A percentile compares a stretch with the other conserved stretches of the same genome.
Evolutionary conservation across 2,888 invertebrate genomes (phyloP).

Genomic region (Spicauda simplicius): DNA sequence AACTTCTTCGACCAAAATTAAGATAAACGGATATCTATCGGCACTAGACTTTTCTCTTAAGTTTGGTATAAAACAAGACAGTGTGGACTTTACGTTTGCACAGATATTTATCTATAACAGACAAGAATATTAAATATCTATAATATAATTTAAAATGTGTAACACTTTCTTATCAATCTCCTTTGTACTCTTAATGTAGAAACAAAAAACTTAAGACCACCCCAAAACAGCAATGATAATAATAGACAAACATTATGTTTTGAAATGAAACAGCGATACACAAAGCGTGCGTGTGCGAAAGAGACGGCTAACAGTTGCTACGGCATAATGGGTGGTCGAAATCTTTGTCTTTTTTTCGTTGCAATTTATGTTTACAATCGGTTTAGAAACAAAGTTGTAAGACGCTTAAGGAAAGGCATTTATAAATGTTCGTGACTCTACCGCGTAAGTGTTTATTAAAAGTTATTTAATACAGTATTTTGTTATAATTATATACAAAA

Average conservation of each 20-base stretch:
- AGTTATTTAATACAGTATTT: neutral
- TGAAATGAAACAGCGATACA: slow-evolving; percentile 50
- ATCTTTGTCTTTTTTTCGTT: slow-evolving; percentile 56
- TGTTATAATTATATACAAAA: no score
- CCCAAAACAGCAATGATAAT: slow-evolving; percentile 72
- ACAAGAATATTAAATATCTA: neutral
- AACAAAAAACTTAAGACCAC: slow-evolving; percentile 62
- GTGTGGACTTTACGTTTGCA: no score
- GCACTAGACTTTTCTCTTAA: no score
- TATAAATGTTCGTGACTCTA: slow-evolving; percentile 5
- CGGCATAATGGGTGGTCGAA: slow-evolving; percentile 75
- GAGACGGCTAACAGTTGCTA: slow-evolving; percentile 51
- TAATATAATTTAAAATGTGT: neutral
- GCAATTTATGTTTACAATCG: slow-evolving; percentile 69
- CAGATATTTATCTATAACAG: no score
- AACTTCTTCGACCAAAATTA: no score
- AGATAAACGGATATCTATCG: no score
- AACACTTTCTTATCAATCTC: slow-evolving; percentile 20
- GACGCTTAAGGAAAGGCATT: slow-evolving; percentile 10
- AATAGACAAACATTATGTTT: slow-evolving; percentile 70
- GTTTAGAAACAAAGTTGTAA: slow-evolving; percentile 46
- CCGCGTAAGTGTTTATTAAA: neutral
- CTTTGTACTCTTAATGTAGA: slow-evolving; percentile 11
- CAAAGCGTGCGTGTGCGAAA: slow-evolving; percentile 42
- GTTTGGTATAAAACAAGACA: no score